A percentile compares a stretch with the other conserved stretches of the same genome.
Conservation (phyloP, 2,113 vertebrate species). For the sheep (Ovis aries) region DNA sequence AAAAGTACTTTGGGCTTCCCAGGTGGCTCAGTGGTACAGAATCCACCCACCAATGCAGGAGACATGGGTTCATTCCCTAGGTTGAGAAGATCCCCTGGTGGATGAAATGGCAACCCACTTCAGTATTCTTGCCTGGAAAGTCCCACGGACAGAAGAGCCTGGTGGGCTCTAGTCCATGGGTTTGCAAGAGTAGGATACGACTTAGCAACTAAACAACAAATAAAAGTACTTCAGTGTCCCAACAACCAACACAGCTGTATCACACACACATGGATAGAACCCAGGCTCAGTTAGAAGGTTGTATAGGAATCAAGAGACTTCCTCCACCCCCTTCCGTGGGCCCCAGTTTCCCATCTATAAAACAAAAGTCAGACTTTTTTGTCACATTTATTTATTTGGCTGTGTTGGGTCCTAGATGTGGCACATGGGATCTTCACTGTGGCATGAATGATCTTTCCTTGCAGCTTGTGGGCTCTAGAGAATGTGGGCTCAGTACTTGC, state of each 20-base stretch:
- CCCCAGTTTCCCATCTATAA: background rate
- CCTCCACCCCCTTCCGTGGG: background rate
- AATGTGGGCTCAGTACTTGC: background rate
- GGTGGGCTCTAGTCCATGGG: background rate
- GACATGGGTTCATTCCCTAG: background rate
- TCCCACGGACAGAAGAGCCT: background rate
- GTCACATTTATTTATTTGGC: background rate
- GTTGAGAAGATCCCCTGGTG: background rate
- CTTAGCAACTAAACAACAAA: background rate
- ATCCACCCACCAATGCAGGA: background rate
- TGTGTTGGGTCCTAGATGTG: background rate
- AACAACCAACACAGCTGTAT: fast-evolving
- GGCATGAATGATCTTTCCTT: background rate
- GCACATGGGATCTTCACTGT: background rate
- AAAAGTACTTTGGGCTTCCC: background rate
- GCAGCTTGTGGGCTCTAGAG: background rate
- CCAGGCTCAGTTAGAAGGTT: background rate
- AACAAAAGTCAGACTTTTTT: background rate
- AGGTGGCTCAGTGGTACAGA: background rate
- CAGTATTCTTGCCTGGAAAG: background rate
- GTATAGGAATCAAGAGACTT: background rate
- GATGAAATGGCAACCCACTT: background rate
- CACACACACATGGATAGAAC: background rate
- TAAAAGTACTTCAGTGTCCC: background rate
- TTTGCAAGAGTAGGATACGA: background rate